Percentiles rank a stretch among this genome's conserved stretches.
Evolutionary conservation across 2,797 vertebrate genomes (phyloP).

Genomic region (Remorina albescens): DNA sequence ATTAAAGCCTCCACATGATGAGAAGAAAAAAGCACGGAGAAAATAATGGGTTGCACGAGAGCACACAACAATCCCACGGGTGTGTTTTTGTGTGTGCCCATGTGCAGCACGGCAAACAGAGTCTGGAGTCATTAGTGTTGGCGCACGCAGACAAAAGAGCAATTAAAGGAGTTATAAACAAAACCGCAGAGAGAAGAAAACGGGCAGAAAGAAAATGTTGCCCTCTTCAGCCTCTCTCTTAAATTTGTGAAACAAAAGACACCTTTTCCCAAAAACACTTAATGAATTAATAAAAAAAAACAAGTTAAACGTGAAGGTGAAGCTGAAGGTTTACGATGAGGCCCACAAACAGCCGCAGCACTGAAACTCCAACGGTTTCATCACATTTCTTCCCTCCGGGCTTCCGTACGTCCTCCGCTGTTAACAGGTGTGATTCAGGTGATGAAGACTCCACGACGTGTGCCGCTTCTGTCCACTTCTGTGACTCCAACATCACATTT

Average conservation of each 20-base stretch:
- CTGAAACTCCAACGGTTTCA: too few relatives aligned
- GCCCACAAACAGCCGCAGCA: not conserved
- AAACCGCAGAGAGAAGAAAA: constrained; percentile 38
- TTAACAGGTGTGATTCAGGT: not conserved
- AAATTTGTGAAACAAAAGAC: constrained; percentile 49
- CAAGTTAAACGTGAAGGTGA: not conserved
- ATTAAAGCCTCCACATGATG: constrained; percentile 55
- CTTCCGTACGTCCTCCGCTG: not conserved
- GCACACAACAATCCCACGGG: constrained; percentile 38
- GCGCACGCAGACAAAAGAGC: constrained; percentile 61
- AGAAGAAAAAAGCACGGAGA: constrained; percentile 39
- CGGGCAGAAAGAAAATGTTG: not conserved
- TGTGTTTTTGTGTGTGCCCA: constrained; percentile 48
- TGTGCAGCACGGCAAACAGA: constrained; percentile 58
- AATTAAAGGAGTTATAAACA: constrained; percentile 65
- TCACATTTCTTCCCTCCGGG: not conserved
- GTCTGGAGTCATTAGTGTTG: constrained; percentile 70
- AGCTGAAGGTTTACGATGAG: not conserved
- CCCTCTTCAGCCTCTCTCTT: constrained; percentile 16
- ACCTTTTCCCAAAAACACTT: constrained; percentile 12
- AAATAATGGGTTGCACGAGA: constrained; percentile 51
- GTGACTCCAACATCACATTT: too few relatives aligned
- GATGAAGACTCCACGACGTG: too few relatives aligned
- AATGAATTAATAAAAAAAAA: not conserved
- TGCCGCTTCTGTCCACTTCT: too few relatives aligned